Evolutionary conservation across 2,888 invertebrate species (phyloP), one percentile per base, ranked within the genome.

Genomic region (Drosophila niveifrons): DNA sequence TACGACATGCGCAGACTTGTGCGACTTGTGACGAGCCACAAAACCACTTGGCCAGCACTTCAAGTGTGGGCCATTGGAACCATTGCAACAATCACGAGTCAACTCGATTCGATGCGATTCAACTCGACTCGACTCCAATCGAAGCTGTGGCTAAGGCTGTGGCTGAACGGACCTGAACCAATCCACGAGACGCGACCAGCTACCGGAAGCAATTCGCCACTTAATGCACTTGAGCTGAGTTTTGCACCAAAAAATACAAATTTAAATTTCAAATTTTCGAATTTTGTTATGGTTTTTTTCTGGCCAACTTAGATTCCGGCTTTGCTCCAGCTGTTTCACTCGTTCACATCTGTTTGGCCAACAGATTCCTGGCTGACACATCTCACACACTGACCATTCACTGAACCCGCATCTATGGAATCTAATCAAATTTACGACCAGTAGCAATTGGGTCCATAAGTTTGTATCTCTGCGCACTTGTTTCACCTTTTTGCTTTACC

Each of bases 121-220:
- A n/a, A 36, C 36, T 52, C 52, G 17, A 28, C 39, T 29, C 48
- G 39, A 48, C 13, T 58, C 15, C 39, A 58, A 29, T 36, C 36
- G 17, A 3, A 50, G 41, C 29, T 47, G 28, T 34, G 39, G 44
- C 53, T 39, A 44, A 10, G 10, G 50, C 43, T 47, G 31, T 31
- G 36, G 48, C 53, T 39, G 48, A n/a, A n/a, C n/a, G 23, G 11
- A 51, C 47, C 61, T 43, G 50, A 55, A 41, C n/a, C 57, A 53
- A 51, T 43, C 13, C 52, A 18, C 2, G 48, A 23, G 51, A 44
- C 31, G 58, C 39, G 44, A 23, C 51, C 58, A 62, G 81, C 72
- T 83, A 85, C 83, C 86, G 84, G 84, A 84, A 84, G 84, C 81
- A 79, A 84, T 79, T 82, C 78, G 58, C 70, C 82, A 78, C 71